Percentiles rank a stretch among this genome's conserved stretches.
Conservation (phyloP, 1,140 invertebrate species). For the Theocolax elegans region DNA sequence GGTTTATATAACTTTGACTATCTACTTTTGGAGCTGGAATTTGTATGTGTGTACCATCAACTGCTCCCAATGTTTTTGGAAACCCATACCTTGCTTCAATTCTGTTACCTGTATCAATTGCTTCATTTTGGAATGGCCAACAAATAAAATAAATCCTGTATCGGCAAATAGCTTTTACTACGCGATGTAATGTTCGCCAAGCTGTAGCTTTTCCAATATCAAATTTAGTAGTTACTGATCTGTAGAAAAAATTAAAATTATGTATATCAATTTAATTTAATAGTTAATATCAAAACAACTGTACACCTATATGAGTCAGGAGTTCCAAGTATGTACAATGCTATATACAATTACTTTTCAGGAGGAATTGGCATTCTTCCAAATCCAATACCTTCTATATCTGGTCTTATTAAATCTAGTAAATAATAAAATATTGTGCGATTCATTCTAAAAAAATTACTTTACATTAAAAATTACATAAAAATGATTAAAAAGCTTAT, state of each 20-base stretch:
- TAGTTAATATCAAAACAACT: neutral
- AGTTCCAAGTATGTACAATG: neutral
- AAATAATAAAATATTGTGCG: too few species aligned
- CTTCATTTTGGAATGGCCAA: too few species aligned
- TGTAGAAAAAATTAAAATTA: neutral
- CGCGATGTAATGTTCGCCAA: neutral
- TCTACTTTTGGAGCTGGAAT: conserved; percentile 32
- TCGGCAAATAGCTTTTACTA: neutral
- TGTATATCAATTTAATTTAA: neutral
- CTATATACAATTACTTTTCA: neutral
- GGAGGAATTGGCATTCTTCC: neutral
- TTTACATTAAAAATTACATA: too few species aligned
- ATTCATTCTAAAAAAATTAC: too few species aligned
- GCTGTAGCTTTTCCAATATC: neutral
- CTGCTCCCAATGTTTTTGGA: conserved; percentile 36
- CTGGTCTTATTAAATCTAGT: too few species aligned
- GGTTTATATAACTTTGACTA: conserved; percentile 14
- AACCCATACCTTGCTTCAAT: conserved; percentile 19
- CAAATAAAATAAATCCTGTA: neutral
- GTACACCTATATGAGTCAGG: neutral
- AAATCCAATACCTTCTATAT: too few species aligned
- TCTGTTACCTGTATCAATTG: neutral
- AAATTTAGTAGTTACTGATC: neutral
- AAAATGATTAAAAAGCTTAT: too few species aligned
- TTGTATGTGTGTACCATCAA: conserved; percentile 31